Evolutionary conservation across 1,140 invertebrate genomes (phyloP), one percentile per base, ranked within the genome.

Genomic region (honey bee (Apis mellifera)): DNA sequence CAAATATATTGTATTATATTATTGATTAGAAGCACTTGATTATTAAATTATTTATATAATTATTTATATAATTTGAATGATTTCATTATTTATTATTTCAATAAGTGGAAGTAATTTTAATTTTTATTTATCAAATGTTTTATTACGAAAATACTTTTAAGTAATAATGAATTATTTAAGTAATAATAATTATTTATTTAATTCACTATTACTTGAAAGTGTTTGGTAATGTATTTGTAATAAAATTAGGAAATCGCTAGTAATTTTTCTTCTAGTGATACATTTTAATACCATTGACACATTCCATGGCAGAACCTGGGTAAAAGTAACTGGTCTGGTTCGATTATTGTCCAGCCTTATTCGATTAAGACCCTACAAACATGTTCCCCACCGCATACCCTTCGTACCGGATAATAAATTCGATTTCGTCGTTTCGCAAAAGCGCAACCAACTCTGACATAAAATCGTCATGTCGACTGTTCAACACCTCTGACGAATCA

Each of bases 381-480:
- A 88, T 83, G 73, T 54, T 48, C 72, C 72, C 74, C 59, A 57
- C 65, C 68, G 79, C 48, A 19, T 48, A 75, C 65, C 74, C 78
- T 82, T 60, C 89, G 77, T 86, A 76, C 81, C 88, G 90, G 90
- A 90, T 93, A 94, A 94, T 93, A 92, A 93, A 94, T 94, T 93
- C 91, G 90, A 94, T 94, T 94, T 91, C 88, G 87, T 84, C 88
- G 78, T 90, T 89, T 91, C 87, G 87, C 90, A 92, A 92, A 93
- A 92, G 93, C 91, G 92, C 93, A 93, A 93, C 91, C 85, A 90
- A 79, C 85, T 83, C 62, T 83, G 86, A 87, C 87, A 85, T 84
- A 76, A 84, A 84, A 84, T 83, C 85, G 78, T 84, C 82, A 78
- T 77, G 78, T 87, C 77, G 80, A 71, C 71, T 57, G 42, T 55